Base-by-base conservation (phyloP, 2,113 vertebrate species). In the Rhinoderma darwinii region DNA sequence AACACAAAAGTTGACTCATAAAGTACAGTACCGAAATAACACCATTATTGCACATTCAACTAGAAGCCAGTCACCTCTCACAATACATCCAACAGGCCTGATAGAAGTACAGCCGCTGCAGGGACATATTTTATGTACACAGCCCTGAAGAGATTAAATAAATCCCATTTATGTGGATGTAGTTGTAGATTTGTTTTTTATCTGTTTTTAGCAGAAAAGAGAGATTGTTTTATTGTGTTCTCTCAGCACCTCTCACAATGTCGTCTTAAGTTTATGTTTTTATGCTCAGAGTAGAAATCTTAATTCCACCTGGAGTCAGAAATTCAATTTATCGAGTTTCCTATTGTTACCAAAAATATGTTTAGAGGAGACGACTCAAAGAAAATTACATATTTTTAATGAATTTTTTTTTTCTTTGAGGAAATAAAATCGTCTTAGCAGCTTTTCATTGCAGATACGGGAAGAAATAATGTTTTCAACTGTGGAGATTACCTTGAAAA, bases 121-220 rank as follows among this genome's bases (percentile, higher is more conserved):
- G 47, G 76, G 54, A 70, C 56, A 80, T 72, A 86, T 72, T 80
- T 86, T 50, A 86, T 70, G 76, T 72, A 51, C 78, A 54, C 43
- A 39, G 66, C 56, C 43, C 75, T 72, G 22, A 68, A 73, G 84
- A 86, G 76, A 86, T 86, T 70, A 80, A 70, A 86, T 80, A 86
- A 86, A 86, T 86, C 84, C 63, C 8, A 41, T 72, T 86, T 80
- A 86, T 86, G 61, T 80, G 84, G 43, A 72, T 86, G 76, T 72
- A 50, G 30, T 68, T 79, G 84, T 63, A 86, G 74, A 68, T 80
- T 86, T 86, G 27, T 39, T 68, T 86, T 86, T 79, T 68, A 73
- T 84, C 56, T 84, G 47, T 73, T 74, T 84, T 41, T 50, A 70
- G 76, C 35, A 51, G 63, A 43, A 41, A 47, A 12, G 27, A 80